phyloP scores from a whole-genome alignment of 2,888 invertebrate species.

The Drosophila falleni region DNA sequence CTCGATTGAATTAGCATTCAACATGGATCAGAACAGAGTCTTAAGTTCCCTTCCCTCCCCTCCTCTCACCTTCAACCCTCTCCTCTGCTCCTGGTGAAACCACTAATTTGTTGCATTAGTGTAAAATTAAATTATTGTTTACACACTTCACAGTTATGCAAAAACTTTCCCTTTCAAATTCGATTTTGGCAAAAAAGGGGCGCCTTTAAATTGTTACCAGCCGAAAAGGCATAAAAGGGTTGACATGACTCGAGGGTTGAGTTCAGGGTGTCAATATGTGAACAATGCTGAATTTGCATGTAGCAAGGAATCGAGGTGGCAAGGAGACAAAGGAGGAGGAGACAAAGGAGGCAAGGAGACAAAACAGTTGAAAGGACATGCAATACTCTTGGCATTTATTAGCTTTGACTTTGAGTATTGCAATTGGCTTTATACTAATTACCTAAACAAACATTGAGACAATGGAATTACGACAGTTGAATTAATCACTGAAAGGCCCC shows the following conservation, averaged over 20 bases:
- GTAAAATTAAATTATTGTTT: slow-evolving; percentile 83
- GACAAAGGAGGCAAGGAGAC: neutral
- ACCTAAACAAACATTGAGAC: slow-evolving; percentile 28
- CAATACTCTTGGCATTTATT: slow-evolving; percentile 47
- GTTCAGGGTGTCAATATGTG: slow-evolving; percentile 54
- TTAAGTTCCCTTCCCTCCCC: neutral
- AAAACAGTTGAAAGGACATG: slow-evolving; percentile 9
- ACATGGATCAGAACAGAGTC: neutral
- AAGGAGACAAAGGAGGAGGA: neutral
- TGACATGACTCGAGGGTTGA: slow-evolving; percentile 24
- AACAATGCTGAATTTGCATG: slow-evolving; percentile 65
- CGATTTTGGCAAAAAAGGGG: slow-evolving; percentile 55
- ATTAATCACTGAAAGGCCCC: neutral
- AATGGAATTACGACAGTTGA: slow-evolving; percentile 8
- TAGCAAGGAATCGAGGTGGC: neutral
- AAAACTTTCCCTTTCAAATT: slow-evolving; percentile 37
- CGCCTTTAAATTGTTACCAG: slow-evolving; percentile 45
- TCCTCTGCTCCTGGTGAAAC: slow-evolving; percentile 61
- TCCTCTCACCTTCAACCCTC: neutral
- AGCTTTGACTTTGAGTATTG: slow-evolving; percentile 46
- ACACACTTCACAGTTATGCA: slow-evolving; percentile 57
- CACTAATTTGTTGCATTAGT: slow-evolving; percentile 83
- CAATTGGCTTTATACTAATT: slow-evolving; percentile 39
- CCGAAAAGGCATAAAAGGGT: slow-evolving; percentile 13
- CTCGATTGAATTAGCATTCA: slow-evolving; percentile 46